Conservation (phyloP, 2,113 vertebrate genomes). For the Eulemur rufifrons region DNA sequence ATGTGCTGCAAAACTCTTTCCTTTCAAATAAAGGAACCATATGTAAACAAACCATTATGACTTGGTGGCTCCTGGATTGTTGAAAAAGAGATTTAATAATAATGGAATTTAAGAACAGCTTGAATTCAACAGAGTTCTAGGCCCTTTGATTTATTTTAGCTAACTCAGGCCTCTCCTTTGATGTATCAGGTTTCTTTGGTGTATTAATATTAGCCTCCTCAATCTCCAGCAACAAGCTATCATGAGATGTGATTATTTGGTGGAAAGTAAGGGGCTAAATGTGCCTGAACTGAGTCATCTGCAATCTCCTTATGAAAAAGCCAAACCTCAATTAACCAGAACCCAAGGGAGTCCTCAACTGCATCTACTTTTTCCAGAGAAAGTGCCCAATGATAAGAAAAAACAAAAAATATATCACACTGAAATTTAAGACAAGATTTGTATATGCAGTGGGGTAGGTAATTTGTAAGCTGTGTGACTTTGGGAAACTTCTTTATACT, state of each 20-base stretch:
- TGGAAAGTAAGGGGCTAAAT: conserved; percentile 23
- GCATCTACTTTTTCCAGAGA: conserved; percentile 16
- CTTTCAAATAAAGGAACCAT: conserved; percentile 42
- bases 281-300: conserved; percentile 37
- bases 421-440: not conserved
- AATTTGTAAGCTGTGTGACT: not conserved
- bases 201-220: conserved; percentile 44
- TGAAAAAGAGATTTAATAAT: conserved; percentile 29
- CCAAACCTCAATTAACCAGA: conserved; percentile 51
- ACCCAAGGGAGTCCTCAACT: conserved; percentile 22
- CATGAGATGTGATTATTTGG: conserved; percentile 35
- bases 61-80: not conserved
- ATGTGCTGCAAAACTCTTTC: conserved; percentile 29
- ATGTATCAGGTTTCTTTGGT: conserved; percentile 26
- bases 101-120: conserved; percentile 49
- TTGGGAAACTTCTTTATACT: not conserved
- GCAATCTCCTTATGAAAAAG: conserved; percentile 12
- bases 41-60: conserved; percentile 12
- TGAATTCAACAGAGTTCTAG: conserved; percentile 15
- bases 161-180: conserved; percentile 8
- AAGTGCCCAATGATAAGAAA: not conserved
- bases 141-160: conserved; percentile 42
- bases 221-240: conserved; percentile 17
- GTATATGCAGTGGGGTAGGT: not conserved
- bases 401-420: not conserved